phyloP scores from a whole-genome alignment of 2,888 invertebrate species.

The Eretmocerus hayati region DNA sequence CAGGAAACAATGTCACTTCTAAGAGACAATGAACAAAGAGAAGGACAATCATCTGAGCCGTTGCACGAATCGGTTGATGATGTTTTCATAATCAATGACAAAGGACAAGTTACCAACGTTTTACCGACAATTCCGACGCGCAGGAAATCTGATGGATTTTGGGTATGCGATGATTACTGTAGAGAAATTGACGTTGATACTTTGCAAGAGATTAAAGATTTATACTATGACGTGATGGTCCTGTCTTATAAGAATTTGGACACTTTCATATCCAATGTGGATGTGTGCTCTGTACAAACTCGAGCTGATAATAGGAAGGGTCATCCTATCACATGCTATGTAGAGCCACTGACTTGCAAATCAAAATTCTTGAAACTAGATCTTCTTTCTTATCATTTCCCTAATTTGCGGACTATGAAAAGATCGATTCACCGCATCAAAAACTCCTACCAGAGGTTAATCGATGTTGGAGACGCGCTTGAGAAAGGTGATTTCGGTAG shows the following conservation, averaged over 20 bases:
- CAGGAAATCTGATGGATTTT: no score
- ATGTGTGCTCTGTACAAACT: constrained; percentile 4
- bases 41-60: no score
- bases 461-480: background rate
- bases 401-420: no score
- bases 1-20: no score
- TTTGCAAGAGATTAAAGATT: background rate
- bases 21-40: no score
- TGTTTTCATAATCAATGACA: no score
- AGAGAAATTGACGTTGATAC: background rate
- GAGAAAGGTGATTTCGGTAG: background rate
- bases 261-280: background rate
- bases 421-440: no score
- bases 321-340: constrained; percentile 4
- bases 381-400: background rate
- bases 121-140: no score
- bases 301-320: background rate
- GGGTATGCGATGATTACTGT: background rate
- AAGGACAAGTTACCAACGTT: no score
- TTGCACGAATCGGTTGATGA: no score
- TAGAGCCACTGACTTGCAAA: background rate
- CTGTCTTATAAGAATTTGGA: background rate
- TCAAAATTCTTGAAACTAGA: background rate
- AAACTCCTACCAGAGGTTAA: background rate
- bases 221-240: background rate